Evolutionary conservation across 2,888 invertebrate species (phyloP).

Genomic region (Hirtodrosophila histrioides): DNA sequence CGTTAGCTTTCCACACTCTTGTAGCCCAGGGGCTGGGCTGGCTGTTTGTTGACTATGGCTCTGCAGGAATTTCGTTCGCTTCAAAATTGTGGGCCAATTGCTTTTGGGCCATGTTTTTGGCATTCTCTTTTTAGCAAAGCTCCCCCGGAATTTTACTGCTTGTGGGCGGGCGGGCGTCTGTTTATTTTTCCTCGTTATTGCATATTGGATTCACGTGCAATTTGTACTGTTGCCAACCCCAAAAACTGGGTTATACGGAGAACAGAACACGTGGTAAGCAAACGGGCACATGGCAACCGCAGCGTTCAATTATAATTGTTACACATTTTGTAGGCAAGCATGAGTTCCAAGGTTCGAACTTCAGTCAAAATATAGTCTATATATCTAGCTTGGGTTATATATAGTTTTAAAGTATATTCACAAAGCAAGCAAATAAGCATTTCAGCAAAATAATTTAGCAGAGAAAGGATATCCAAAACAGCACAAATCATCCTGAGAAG

Average conservation of each 20-base stretch:
- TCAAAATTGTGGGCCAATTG: conserved; percentile 70
- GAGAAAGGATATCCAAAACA: no score
- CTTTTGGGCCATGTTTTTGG: conserved; percentile 47
- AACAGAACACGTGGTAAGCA: conserved; percentile 6
- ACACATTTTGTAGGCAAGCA: no score
- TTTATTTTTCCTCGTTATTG: conserved; percentile 18
- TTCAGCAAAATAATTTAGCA: no score
- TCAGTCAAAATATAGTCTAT: no score
- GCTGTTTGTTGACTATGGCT: conserved; percentile 7
- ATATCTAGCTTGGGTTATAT: no score
- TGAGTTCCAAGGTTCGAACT: no score
- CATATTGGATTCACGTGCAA: conserved; percentile 36
- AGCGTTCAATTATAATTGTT: conserved; percentile 28
- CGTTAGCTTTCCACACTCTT: conserved; percentile 62
- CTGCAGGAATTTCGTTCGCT: conserved; percentile 45
- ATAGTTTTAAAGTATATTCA: no score
- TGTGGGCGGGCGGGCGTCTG: conserved; percentile 9
- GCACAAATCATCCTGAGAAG: no score
- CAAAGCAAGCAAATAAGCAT: no score
- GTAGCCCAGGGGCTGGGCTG: not conserved
- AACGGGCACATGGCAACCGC: conserved; percentile 28
- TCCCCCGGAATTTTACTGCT: not conserved
- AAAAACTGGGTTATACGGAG: conserved; percentile 33
- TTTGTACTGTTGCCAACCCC: conserved; percentile 22
- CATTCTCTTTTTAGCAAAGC: not conserved